Evolutionary conservation across 2,888 invertebrate genomes (phyloP).

Genomic region (Deroplatys truncata): DNA sequence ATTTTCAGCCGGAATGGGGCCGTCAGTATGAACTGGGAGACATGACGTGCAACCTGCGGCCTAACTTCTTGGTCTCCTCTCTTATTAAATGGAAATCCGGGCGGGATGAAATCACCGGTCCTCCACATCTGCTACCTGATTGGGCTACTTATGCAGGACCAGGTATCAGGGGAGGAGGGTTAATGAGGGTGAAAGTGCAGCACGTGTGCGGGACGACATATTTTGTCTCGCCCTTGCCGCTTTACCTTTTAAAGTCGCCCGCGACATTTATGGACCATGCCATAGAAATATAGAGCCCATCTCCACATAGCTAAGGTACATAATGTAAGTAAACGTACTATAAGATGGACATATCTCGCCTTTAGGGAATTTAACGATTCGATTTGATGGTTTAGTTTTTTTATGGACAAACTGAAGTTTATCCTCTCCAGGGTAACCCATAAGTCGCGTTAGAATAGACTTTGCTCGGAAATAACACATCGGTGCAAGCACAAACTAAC

Average conservation of each 20-base stretch:
- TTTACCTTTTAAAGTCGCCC: not conserved
- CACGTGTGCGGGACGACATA: not conserved
- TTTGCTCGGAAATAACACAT: no score
- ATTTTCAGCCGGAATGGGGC: not conserved
- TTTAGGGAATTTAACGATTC: no score
- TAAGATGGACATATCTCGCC: no score
- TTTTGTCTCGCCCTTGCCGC: not conserved
- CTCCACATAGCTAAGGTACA: no score
- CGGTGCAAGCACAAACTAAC: no score
- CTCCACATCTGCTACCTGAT: conserved; percentile 15
- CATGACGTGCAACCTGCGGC: not conserved
- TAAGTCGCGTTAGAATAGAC: no score
- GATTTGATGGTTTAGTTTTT: no score
- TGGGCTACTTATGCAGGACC: conserved; percentile 5
- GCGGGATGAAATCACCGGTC: conserved; percentile 12
- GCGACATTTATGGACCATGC: not conserved
- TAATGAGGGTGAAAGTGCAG: not conserved
- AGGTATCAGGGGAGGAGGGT: not conserved
- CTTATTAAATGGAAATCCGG: conserved; percentile 24
- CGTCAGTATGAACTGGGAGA: not conserved
- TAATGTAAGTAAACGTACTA: no score
- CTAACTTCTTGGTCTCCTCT: not conserved
- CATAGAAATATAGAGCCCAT: not conserved
- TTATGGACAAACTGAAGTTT: no score
- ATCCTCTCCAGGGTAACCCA: no score